Base-by-base conservation (phyloP, 2,888 invertebrate genomes). In the Stenichneumon culpator region DNA sequence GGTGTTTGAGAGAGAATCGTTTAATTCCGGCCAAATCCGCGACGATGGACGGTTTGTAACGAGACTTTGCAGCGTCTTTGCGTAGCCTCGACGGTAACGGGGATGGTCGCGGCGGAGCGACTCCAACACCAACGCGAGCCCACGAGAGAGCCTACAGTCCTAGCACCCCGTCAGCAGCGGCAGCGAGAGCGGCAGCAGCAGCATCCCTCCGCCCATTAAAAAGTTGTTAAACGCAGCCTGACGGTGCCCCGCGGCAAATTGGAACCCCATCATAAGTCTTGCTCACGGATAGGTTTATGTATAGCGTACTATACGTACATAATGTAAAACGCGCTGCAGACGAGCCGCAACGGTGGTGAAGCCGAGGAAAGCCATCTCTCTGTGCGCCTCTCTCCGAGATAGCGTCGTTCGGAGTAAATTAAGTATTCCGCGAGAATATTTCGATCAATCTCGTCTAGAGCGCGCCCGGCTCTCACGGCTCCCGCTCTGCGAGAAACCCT, bases 181-280 rank as follows among this genome's bases (percentile, higher is more conserved):
- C 28, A 32, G 50, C 79, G 28, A 72, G 69, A 79, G 78, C 80
- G 74, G 44, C 82, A 52, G 75, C 79, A 75, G 84, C 68, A 74
- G 70, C 79, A 82, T 74, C 83, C 83, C 84, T 77, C 83, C 73
- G 78, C 92, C 93, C 93, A 93, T 93, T 93, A 93, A 93, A 93
- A 93, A 93, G 93, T 93, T 93, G 93, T 93, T 93, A 93, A 93
- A 93, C 93, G 93, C 92, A 93, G 93, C 93, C 93, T 92, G 93
- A 93, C 93, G 93, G 92, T 92, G 90, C 93, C 93, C 92, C 91
- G 93, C 92, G 93, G 93, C 93, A 93, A 93, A 93, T 93, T 93
- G 93, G 90, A 93, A 93, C 93, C 93, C 92, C 93, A 93, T 93
- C 93, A 91, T 91, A 92, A 93, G 93, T 93, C 92, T 92, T 91